Evolutionary conservation across 2,888 invertebrate genomes (phyloP), one percentile per base, ranked within the genome.

Genomic region (Polylopha cassiicola): DNA sequence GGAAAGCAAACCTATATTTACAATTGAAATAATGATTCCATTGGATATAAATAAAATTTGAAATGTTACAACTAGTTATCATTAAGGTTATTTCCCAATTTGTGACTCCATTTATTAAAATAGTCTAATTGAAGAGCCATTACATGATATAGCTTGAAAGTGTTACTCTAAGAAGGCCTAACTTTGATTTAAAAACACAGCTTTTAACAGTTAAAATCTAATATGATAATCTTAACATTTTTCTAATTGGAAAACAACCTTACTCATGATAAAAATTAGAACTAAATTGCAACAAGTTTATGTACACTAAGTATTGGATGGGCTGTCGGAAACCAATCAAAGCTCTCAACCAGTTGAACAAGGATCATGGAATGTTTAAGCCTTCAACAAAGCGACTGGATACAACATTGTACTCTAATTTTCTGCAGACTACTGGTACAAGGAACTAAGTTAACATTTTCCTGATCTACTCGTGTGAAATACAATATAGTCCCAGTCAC

Each of bases 311-410:
- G 53, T 50, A 38, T 56, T 4, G 22, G 15, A 27, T 13, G 20
- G 41, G 57, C 59, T 48, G 41, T 53, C 51, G 49, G 57, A 43
- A 56, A 58, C 77, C 71, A 72, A 73, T 78, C 75, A 62, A 63
- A 66, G 69, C 64, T 67, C 69, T 74, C 72, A 56, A 73, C 60
- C 68, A 70, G 65, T 70, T 73, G 71, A 70, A 66, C 58, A 66
- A 68, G 73, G 73, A 70, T 76, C 67, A 74, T 84, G 82, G 82
- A 84, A 84, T 84, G 82, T 84, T 80, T 73, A 75, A 80, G 79
- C 79, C 73, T 73, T 73, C 60, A 57, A 61, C 55, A 60, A 64
- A 64, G 62, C 68, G 72, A 73, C 73, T 73, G 72, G 68, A 72
- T 67, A 74, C 64, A 62, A 51, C 58, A 69, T 65, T 69, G 64